Base-by-base conservation (phyloP, 2,888 invertebrate species). In the Dicranocentrus wangi region DNA sequence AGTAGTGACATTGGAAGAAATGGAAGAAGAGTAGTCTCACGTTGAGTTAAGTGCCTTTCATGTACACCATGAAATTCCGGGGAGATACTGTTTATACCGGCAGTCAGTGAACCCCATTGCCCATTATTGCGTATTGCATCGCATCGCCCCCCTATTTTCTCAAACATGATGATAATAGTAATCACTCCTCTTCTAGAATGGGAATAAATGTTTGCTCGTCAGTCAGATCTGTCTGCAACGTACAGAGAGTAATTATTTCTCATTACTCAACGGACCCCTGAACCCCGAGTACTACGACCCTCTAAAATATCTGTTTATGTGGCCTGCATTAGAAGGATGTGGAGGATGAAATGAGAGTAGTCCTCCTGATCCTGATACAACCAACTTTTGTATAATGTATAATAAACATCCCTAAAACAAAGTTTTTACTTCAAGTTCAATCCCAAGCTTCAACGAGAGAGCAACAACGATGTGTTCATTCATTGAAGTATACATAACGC, bases 161-260 rank as follows among this genome's bases (percentile, higher is more conserved):
- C 21, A 23, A 47, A 8, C 39, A 15, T 21, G 55, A 19, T 55
- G 55, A 39, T 72, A 66, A 55, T 68, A 68, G 17, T 68, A 60
- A 73, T 72, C 58, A 61, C 65, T 58, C 7, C 27, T 32, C 27
- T 42, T 51, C 7, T 0, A 53, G 71, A 78, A 69, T 39, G 63
- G 43, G 53, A 73, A 80, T 77, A 73, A 69, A 68, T 76, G 76
- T 68, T 61, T 71, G 53, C 61, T 68, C 76, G 79, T 82, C 82
- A 60, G 82, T 82, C 76, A 68, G 69, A 76, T 42, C 65, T 78
- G 81, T 79, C 83, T 83, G 83, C 39, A 65, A 25, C 63, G 79
- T 82, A 83, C 83, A 83, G 81, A 83, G 83, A 83, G 79, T 83
- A 82, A 83, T 83, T 82, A 82, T 82, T 82, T 79, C 82, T 79